Conservation (phyloP, 1,140 invertebrate species). For the Druon quercuslanigerum region DNA sequence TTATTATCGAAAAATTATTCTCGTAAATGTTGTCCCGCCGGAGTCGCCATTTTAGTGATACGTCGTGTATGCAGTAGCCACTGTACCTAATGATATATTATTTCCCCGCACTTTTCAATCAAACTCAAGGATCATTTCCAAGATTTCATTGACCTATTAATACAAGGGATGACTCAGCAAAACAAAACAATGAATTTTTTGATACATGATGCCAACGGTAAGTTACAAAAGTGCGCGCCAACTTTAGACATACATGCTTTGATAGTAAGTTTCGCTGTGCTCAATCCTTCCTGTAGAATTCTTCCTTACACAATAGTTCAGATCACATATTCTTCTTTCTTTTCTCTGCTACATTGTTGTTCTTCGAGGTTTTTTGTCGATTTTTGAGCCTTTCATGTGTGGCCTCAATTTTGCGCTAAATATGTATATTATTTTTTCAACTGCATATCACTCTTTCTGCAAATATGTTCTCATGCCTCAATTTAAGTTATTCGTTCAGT, state of each 20-base stretch:
- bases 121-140: constrained; percentile 51
- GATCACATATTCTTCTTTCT: neutral
- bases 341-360: too few species aligned
- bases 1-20: neutral
- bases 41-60: constrained; percentile 78
- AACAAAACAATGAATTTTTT: constrained; percentile 80
- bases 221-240: constrained; percentile 73
- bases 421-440: too few species aligned
- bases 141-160: constrained; percentile 55
- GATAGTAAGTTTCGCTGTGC: neutral
- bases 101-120: constrained; percentile 58
- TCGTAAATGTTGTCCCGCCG: constrained; percentile 73
- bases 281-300: neutral
- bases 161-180: constrained; percentile 78
- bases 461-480: neutral
- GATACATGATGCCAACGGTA: constrained; percentile 81
- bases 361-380: too few species aligned
- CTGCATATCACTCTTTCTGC: neutral
- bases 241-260: constrained; percentile 56
- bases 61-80: constrained; percentile 64
- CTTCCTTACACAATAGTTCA: neutral
- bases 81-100: constrained; percentile 68
- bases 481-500: neutral
- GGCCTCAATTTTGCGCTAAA: too few species aligned
- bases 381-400: too few species aligned